A percentile compares a stretch with the other conserved stretches of the same genome.
Evolutionary conservation across 2,888 invertebrate species (phyloP).

Genomic region (Rhagonycha lutea): DNA sequence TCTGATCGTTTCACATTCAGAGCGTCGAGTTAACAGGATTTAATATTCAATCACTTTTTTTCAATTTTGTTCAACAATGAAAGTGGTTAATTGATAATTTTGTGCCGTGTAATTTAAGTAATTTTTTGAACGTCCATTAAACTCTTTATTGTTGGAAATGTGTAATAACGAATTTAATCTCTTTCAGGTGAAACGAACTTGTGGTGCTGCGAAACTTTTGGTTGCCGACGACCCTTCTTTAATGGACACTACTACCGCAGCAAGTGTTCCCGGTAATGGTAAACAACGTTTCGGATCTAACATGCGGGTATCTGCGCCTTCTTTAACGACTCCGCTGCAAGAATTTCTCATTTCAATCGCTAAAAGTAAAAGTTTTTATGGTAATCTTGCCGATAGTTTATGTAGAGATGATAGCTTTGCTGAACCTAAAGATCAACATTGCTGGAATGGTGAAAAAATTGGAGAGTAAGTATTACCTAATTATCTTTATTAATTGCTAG

Average conservation of each 20-base stretch:
- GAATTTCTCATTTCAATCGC: constrained; percentile 69
- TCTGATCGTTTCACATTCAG: background rate
- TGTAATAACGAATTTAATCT: constrained; percentile 14
- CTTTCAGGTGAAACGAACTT: constrained; percentile 60
- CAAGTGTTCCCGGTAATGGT: constrained; percentile 37
- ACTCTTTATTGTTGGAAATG: background rate
- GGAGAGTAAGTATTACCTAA: constrained; percentile 68
- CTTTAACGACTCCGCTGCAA: constrained; percentile 66
- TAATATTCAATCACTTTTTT: background rate
- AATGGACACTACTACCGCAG: constrained; percentile 20
- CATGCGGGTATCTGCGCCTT: constrained; percentile 60
- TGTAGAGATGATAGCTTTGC: constrained; percentile 76
- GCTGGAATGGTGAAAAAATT: constrained; percentile 81
- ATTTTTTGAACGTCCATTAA: background rate
- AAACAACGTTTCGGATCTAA: constrained; percentile 47
- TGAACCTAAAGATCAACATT: constrained; percentile 67
- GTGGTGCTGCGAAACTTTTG: constrained; percentile 54
- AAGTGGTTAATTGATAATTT: background rate
- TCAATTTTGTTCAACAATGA: background rate
- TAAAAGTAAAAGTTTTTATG: constrained; percentile 81
- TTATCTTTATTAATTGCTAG: background rate
- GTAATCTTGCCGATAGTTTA: constrained; percentile 77
- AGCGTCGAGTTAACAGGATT: background rate
- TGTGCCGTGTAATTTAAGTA: background rate
- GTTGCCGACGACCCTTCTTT: constrained; percentile 37